Percentiles rank a stretch among this genome's conserved stretches.
Evolutionary conservation across 2,888 invertebrate genomes (phyloP).

Genomic region (Protodeltote pygarga): DNA sequence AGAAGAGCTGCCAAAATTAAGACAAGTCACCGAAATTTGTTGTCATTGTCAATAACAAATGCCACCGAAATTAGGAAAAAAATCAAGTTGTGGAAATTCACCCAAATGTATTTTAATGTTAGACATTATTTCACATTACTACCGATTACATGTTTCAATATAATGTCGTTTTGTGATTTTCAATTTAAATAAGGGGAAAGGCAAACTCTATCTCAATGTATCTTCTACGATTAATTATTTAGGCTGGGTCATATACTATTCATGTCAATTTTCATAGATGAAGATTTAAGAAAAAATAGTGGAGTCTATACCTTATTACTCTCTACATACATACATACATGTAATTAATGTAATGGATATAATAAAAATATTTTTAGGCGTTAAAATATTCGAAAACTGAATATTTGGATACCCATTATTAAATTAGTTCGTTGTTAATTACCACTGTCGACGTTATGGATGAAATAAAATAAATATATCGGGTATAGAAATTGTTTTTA

Average conservation of each 20-base stretch:
- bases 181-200: slow-evolving; percentile 59
- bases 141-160: slow-evolving; percentile 25
- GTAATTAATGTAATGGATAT: slow-evolving; percentile 57
- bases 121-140: slow-evolving; percentile 51
- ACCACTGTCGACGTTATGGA: slow-evolving; percentile 73
- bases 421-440: slow-evolving; percentile 77
- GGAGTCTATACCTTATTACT: slow-evolving; percentile 52
- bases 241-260: slow-evolving; percentile 69
- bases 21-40: no score
- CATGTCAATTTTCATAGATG: slow-evolving; percentile 50
- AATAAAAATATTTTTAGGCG: slow-evolving; percentile 63
- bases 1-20: no score
- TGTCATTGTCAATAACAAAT: no score
- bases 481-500: slow-evolving; percentile 67
- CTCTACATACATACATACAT: slow-evolving; percentile 84
- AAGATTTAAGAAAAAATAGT: slow-evolving; percentile 57
- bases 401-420: slow-evolving; percentile 73
- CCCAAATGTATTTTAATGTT: slow-evolving; percentile 61
- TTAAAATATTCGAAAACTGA: slow-evolving; percentile 65
- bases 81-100: no score
- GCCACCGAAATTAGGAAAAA: no score
- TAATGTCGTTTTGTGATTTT: slow-evolving; percentile 35
- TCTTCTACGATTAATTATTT: slow-evolving; percentile 49
- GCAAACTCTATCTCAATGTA: slow-evolving; percentile 43
- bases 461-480: slow-evolving; percentile 73